phyloP scores from a whole-genome alignment of 2,888 invertebrate genomes.

The Diplazon laetatorius region DNA sequence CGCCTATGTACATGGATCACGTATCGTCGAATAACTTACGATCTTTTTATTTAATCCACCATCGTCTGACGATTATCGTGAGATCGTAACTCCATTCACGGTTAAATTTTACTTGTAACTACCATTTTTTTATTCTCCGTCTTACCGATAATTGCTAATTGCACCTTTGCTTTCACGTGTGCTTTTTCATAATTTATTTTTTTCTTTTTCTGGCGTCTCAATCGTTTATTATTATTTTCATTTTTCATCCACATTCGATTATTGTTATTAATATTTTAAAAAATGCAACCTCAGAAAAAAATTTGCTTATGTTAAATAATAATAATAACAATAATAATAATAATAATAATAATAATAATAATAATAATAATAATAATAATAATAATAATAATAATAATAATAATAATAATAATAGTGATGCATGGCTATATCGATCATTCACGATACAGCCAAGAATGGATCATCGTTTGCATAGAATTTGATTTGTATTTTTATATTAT shows the following conservation, averaged over 20 bases:
- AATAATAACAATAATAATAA: too few relatives aligned
- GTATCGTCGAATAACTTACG: constrained; percentile 15
- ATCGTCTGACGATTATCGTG: too few relatives aligned
- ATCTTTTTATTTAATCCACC: neutral
- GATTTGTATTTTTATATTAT: neutral
- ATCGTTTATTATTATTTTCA: neutral
- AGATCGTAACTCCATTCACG: too few relatives aligned
- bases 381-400: constrained; percentile 7
- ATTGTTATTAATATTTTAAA: too few relatives aligned
- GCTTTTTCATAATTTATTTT: too few relatives aligned
- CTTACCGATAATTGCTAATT: constrained; percentile 25
- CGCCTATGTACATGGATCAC: neutral
- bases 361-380: too few relatives aligned
- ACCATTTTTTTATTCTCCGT: neutral
- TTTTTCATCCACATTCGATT: too few relatives aligned
- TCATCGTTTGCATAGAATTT: constrained; percentile 20
- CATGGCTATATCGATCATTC: constrained; percentile 25
- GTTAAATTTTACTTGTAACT: neutral
- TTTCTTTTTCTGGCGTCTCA: neutral
- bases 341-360: too few relatives aligned
- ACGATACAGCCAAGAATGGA: neutral
- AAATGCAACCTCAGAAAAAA: too few relatives aligned
- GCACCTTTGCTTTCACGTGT: constrained; percentile 3
- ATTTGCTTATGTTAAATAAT: too few relatives aligned
- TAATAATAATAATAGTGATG: neutral